These are phyloP conservation scores for Trinorchestia longiramus DNA, from an alignment of 1,140 invertebrate species.

Conservation along the genomic window DNA sequence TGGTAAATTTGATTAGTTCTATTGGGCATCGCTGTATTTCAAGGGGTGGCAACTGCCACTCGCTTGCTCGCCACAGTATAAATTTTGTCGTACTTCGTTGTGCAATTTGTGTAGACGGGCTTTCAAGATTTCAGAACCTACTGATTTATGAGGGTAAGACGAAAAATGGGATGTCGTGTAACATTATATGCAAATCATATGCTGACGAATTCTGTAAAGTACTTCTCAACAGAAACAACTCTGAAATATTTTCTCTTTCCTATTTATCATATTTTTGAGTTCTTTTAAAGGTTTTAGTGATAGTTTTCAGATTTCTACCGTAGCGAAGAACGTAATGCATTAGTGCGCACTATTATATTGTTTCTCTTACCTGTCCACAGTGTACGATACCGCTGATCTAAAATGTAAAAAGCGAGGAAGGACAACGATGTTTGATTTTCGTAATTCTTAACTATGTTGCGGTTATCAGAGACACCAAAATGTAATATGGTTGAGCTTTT, in stretches of 20 bases:
- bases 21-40: neutral
- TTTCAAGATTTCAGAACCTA: neutral
- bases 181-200: neutral
- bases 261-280: neutral
- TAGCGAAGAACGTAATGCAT: neutral
- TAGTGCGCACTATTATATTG: neutral
- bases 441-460: neutral
- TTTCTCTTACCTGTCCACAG: neutral
- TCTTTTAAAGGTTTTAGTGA: neutral
- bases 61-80: neutral
- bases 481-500: neutral
- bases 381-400: neutral
- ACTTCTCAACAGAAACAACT: neutral
- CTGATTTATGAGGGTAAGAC: neutral
- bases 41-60: neutral
- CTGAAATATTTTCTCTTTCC: neutral
- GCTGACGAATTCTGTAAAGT: neutral
- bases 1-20: neutral
- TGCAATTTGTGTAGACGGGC: neutral
- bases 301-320: neutral
- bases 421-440: neutral
- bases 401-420: neutral
- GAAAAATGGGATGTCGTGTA: neutral
- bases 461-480: neutral
- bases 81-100: neutral